Conservation (phyloP, 2,888 invertebrate species). For the Hetaerina titia region DNA sequence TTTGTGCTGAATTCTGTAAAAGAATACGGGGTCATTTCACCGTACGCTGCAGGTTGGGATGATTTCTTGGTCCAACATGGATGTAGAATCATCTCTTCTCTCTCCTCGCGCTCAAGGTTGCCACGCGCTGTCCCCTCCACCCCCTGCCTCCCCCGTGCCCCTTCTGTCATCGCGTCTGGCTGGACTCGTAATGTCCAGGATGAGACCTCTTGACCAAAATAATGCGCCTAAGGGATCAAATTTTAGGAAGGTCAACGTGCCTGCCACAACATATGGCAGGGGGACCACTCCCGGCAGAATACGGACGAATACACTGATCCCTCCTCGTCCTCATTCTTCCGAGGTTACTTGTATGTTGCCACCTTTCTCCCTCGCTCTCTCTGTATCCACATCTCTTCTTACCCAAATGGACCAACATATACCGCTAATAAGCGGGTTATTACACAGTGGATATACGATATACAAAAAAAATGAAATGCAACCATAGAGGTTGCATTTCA, state of each 20-base stretch:
- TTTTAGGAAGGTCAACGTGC: neutral
- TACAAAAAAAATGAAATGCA: no score
- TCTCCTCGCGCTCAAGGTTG: neutral
- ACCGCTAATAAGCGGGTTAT: no score
- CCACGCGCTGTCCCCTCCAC: neutral
- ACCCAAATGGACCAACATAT: no score
- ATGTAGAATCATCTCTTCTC: no score
- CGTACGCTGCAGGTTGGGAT: no score
- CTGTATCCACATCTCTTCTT: neutral
- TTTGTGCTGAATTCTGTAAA: no score
- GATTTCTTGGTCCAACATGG: no score
- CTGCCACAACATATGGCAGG: neutral
- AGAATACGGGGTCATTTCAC: no score
- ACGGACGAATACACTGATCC: neutral
- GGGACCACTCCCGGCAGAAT: neutral
- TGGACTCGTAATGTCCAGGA: neutral
- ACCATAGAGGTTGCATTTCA: no score
- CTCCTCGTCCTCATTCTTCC: neutral
- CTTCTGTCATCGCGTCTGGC: neutral
- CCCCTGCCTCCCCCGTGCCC: neutral
- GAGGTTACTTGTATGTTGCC: neutral
- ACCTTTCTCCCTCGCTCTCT: neutral
- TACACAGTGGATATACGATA: no score
- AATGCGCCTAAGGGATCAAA: neutral
- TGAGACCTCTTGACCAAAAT: neutral